A percentile compares a stretch with the other conserved stretches of the same genome.
Conservation (phyloP, 2,888 invertebrate genomes). For the Rhaphigaster nebulosa region DNA sequence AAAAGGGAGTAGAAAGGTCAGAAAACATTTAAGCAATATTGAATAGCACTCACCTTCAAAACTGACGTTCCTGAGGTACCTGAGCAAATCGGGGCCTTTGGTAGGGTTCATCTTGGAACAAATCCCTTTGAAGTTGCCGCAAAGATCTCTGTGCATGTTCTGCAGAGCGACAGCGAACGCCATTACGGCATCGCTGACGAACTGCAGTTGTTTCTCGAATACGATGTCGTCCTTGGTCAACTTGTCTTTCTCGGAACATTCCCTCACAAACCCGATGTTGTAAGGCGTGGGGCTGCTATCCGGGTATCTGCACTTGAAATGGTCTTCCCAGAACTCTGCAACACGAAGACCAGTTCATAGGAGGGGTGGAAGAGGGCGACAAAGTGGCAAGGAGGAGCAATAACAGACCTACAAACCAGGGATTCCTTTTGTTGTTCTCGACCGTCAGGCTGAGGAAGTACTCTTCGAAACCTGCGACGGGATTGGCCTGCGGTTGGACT, state of each 20-base stretch:
- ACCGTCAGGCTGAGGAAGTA: constrained; percentile 88
- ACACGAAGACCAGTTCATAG: background rate
- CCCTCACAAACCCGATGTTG: constrained; percentile 78
- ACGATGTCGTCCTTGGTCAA: constrained; percentile 83
- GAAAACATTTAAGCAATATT: no score
- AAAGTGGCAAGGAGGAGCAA: background rate
- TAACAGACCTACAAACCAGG: constrained; percentile 92
- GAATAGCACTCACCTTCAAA: constrained; percentile 81
- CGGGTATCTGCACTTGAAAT: constrained; percentile 89
- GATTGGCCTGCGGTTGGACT: constrained; percentile 93
- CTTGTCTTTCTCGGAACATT: constrained; percentile 84
- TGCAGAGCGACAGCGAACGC: constrained; percentile 87
- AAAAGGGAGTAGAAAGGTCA: no score
- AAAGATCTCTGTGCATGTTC: constrained; percentile 88
- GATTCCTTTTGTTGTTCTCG: constrained; percentile 90
- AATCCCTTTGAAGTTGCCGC: constrained; percentile 81
- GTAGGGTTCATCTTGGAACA: constrained; percentile 92
- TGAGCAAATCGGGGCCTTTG: constrained; percentile 87
- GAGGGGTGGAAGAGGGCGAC: no score
- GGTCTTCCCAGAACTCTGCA: constrained; percentile 94
- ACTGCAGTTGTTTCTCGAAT: constrained; percentile 94
- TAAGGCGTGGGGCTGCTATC: constrained; percentile 86
- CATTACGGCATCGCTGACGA: constrained; percentile 96
- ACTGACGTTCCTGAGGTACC: constrained; percentile 86
- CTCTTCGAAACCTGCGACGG: constrained; percentile 87